Evolutionary conservation across 2,888 invertebrate genomes (phyloP), one percentile per base, ranked within the genome.

Genomic region (Petrophora chlorosata): DNA sequence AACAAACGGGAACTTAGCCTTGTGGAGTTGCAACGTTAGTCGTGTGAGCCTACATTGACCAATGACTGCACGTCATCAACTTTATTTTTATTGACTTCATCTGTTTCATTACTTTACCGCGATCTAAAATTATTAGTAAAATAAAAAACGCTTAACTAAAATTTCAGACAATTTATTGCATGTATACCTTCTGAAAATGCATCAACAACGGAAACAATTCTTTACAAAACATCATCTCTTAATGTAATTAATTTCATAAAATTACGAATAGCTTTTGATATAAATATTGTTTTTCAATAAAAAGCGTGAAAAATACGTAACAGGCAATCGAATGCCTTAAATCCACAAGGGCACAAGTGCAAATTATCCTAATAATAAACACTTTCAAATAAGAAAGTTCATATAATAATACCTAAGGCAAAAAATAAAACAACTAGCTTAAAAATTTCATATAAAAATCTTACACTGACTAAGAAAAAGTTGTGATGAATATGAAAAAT

Each of bases 321-420:
- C 54, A 63, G 82, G 81, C 85, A 79, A 65, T 65, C 60, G 60
- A 61, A 76, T 75, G 82, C 81, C 85, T 58, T 79, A 80, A 82
- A 87, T 90, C 90, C 90, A 90, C 90, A 90, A 90, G 89, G 90
- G 85, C 90, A 87, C 90, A 90, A 90, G 90, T 90, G 90, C 89
- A 82, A 78, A 78, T 76, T 71, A 82, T 75, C 85, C 82, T 86
- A 85, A 77, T 65, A 73, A 79, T 84, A 83, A 77, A 70, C 67
- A 79, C 89, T 87, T 89, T 85, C 90, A 77, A 84, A 88, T 85
- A 85, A 76, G 86, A 89, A 88, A 88, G 89, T 74, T 66, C 72
- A 82, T 77, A 82, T 73, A 79, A 76, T 81, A 80, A 80, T 80
- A 88, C 77, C 86, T 89, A 87, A 83, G 85, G 85, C 86, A 85